Evolutionary conservation across 1,140 invertebrate species (phyloP).

Genomic region (Drosophila saltans): DNA sequence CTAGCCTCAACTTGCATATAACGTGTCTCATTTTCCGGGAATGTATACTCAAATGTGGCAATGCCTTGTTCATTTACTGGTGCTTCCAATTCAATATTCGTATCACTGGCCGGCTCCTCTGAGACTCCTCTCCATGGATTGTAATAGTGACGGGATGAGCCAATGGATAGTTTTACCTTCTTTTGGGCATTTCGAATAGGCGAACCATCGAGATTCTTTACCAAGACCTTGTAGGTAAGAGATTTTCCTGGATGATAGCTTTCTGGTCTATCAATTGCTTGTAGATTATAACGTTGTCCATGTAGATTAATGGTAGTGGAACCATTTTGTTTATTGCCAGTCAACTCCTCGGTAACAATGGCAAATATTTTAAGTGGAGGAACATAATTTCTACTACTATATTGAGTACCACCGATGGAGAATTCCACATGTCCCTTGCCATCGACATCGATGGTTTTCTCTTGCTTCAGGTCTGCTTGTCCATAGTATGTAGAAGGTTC

Average conservation of each 20-base stretch:
- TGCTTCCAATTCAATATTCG: conserved; percentile 30
- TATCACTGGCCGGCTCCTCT: not conserved
- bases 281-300: conserved; percentile 91
- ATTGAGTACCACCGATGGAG: conserved; percentile 85
- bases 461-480: conserved; percentile 26
- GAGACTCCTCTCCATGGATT: too few relatives aligned
- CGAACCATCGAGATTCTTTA: conserved; percentile 86
- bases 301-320: conserved; percentile 89
- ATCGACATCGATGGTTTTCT: conserved; percentile 88
- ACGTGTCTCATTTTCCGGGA: conserved; percentile 19
- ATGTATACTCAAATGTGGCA: conserved; percentile 86
- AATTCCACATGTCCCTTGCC: conserved; percentile 89
- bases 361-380: conserved; percentile 88
- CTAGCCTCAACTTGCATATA: conserved; percentile 31
- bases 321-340: conserved; percentile 90
- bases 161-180: conserved; percentile 83
- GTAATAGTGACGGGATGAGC: not conserved
- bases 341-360: conserved; percentile 89
- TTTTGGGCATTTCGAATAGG: conserved; percentile 87
- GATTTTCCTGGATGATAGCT: conserved; percentile 94
- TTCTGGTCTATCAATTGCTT: conserved; percentile 88
- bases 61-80: conserved; percentile 87
- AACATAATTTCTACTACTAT: conserved; percentile 67
- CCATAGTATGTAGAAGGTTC: conserved; percentile 82
- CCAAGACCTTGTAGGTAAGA: conserved; percentile 88